Evolutionary conservation across 2,113 vertebrate species (phyloP), one percentile per base, ranked within the genome.

Genomic region (Poicephalus meyeri): DNA sequence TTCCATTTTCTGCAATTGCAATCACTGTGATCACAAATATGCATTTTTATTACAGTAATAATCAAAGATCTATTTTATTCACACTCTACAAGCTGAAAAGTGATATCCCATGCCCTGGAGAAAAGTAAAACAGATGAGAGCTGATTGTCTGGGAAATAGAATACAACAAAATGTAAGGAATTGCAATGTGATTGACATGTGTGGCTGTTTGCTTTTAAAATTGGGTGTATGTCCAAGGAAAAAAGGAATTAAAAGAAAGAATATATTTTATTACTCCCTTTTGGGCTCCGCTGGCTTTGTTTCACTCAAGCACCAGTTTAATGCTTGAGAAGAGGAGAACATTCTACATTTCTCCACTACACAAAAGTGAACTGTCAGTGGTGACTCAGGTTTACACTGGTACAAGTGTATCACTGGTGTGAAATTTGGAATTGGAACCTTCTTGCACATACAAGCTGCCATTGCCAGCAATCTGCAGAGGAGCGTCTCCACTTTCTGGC

Each of bases 91-190:
- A 83, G n/a, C 42, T 80, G 72, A 88, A 93, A 96, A 91, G 25
- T 71, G n/a, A 61, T 83, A 94, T 68, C 90, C 37, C 14, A 24
- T 88, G 68, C 21, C 76, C 76, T 92, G 31, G 76, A 68, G 39
- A 78, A 97, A 81, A 52, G 31, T 37, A 76, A 88, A 89, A 84
- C 49, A 93, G 65, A 86, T 56, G 61, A 96, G 41, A 91, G 12
- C 16, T 42, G 60, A 86, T 16, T 78, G 50, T 80, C 39, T 49
- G 31, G 77, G 73, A 93, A 84, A 91, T 2, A 87, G 26, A 95
- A 92, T 71, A 89, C 60, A 87, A 76, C 39, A 91, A 84, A 89
- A 92, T 64, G 33, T 71, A 89, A 91, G 56, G 50, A 86, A 88
- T 64, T 80, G 56, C 58, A 93, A 74, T 52, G 47, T 50, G 85